Base-by-base conservation (phyloP, 2,113 vertebrate species). In the Corythaeola cristata region DNA sequence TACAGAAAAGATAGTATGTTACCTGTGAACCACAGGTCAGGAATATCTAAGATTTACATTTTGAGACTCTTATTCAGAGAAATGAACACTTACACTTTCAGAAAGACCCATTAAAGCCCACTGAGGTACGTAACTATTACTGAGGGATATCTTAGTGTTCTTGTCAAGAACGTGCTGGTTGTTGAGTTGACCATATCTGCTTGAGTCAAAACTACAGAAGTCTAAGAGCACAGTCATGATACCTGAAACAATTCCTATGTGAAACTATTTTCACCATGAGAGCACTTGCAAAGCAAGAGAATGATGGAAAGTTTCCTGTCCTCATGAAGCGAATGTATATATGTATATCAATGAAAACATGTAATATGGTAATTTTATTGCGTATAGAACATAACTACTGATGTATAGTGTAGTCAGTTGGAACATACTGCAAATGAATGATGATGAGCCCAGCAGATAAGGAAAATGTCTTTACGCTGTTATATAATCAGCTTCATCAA, bases 401-500 rank as follows among this genome's bases (percentile, higher is more conserved):
- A 88, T 96, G 79, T 95, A 95, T 75, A 90, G 93, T 41, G 33
- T 72, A 95, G 79, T 96, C 68, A 84, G n/a, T 92, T 93, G 69
- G 62, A 96, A 91, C 88, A 80, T 67, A 80, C 67, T 79, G 69
- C 27, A 92, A 89, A 64, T 95, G 91, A 97, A 97, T 96, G 77
- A 93, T 96, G 96, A 97, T 96, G 69, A 96, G 90, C 55, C 41
- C 56, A 39, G 75, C 39, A 96, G 79, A 93, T 81, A 88, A 87
- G 88, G 22, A 94, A 91, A 91, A 81, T 5, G 1, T 78, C 75
- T 96, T 95, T 91, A 81, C 69, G 87, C n/a, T 89, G 76, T 74
- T 89, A 74, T 44, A 95, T 92, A 91, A 97, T 94, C 63, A 90
- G 53, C n/a, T 96, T 93, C 90, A 94, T 97, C 89, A 95, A 64